These are phyloP conservation scores for Hippotragus niger DNA, from an alignment of 2,113 vertebrate genomes.

Conservation along the genomic window DNA sequence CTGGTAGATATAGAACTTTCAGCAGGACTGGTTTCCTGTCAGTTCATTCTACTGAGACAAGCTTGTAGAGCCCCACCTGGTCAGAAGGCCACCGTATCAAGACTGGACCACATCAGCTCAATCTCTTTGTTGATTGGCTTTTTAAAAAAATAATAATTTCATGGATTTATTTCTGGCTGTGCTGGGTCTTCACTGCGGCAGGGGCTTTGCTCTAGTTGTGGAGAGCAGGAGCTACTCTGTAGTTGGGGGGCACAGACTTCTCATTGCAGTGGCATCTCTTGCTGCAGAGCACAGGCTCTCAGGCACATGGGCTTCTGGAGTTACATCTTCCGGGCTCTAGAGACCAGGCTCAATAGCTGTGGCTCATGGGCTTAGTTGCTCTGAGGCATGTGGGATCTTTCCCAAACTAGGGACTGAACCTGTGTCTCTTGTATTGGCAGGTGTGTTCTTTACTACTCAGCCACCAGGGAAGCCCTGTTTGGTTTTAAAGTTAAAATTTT, in stretches of 20 bases:
- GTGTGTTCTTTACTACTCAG: background rate
- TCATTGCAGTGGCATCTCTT: background rate
- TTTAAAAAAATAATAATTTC: background rate
- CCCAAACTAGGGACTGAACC: background rate
- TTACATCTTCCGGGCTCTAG: background rate
- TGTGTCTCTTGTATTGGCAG: background rate
- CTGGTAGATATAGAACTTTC: background rate
- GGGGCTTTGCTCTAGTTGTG: background rate
- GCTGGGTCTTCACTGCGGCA: background rate
- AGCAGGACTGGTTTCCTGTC: background rate
- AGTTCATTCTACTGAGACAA: background rate
- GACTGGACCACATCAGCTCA: background rate
- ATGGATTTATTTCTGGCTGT: background rate
- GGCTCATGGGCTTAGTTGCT: background rate
- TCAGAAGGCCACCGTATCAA: background rate
- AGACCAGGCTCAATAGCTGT: background rate
- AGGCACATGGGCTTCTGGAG: background rate
- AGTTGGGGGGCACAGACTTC: background rate
- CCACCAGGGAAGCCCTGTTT: background rate
- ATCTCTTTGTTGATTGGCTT: background rate
- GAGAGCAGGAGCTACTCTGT: background rate
- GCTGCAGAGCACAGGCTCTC: background rate
- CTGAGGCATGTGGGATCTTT: background rate
- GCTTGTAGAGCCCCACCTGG: background rate
- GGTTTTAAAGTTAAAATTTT: background rate